Base-by-base conservation (phyloP, 92 coral and sea anemone species). In the Paramuricea clavata region DNA sequence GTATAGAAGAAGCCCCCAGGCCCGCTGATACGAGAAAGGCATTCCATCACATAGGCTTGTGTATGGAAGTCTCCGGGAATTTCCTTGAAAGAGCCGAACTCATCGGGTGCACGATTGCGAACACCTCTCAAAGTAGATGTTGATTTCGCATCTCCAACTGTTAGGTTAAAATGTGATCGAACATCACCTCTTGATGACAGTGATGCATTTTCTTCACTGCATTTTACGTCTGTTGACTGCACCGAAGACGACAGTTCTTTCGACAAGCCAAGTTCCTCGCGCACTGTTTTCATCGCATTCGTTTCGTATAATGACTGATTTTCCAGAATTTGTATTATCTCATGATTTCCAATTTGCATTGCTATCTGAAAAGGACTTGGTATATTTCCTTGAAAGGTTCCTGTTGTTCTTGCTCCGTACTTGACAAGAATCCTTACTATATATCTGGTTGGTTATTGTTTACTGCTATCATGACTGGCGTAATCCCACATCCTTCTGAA, bases 401-500 rank as follows among this genome's bases (percentile, higher is more conserved):
- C 86, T 25, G 52, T 73, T 26, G 57, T 42, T 23, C 41, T 64
- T 33, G 86, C 56, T 12, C 74, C 76, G 36, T 81, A 81, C 21
- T 42, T 33, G 27, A 81, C 34, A 9, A 81, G 44, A 8, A 81
- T 21, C 35, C 64, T 54, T 21, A 42, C 33, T n/a, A n/a, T 78
- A 81, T 81, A 8, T 28, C 15, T 31, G 31, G 47, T 36, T 41
- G 19, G 41, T 19, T 64, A 35, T 70, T 21, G 23, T 27, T 44
- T 56, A 81, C 60, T 34, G 86, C 64, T 36, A 22, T 39, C 76
- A 81, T 41, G 4, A 65, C 1, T 0, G 86, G 86, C 2, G 86
- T 81, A 39, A 78, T 36, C n/a, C 86, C 86, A 65, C 77, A 33
- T 12, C 86, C 86, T 49, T 81, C 86, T 21, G 34, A 21, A 26